Evolutionary conservation across 2,113 vertebrate species (phyloP), one percentile per base, ranked within the genome.

Genomic region (Redunca redunca): DNA sequence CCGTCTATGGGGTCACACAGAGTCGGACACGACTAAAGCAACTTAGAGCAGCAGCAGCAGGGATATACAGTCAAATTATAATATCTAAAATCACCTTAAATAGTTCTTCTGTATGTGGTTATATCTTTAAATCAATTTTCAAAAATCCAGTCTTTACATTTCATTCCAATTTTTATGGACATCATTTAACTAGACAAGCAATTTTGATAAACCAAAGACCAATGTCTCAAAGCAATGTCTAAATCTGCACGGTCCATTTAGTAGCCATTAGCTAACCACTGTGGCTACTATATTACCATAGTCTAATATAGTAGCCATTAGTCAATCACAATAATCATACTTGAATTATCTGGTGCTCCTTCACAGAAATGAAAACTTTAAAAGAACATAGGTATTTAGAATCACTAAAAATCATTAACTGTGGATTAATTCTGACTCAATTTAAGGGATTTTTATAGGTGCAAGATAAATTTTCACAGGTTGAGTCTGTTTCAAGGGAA

Each of bases 381-480:
- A 77, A 91, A 94, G 71, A 93, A 92, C 88, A 88, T 1, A 91
- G 52, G 12, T 80, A 62, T 48, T 84, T 96, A 81, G 46, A 92
- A 71, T 71, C 28, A 95, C 81, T 80, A 62, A 85, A 93, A 84
- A 46, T 26, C 30, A 84, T 62, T 93, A 91, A 93, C 88, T 86
- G 21, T 95, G 53, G 21, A 46, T 82, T 96, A 78, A 67, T 90
- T 92, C 81, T 85, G 17, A 58, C 48, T 87, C 78, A 77, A 53
- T 36, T 57, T 80, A 93, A 94, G 90, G 85, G 88, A 80, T 81
- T 96, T 93, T 97, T 95, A 64, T 57, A 95, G 62, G 40, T 78
- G 0, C n/a, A 91, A 91, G n/a, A 67, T 91, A 82, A 46, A 82
- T 97, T 93, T 94, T 97, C 64, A 97, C 53, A 95, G 26, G 89